A percentile compares a stretch with the other conserved stretches of the same genome.
These are phyloP conservation scores for Apogon hyalosoma DNA, from an alignment of 2,797 vertebrate genomes.

Conservation along the genomic window DNA sequence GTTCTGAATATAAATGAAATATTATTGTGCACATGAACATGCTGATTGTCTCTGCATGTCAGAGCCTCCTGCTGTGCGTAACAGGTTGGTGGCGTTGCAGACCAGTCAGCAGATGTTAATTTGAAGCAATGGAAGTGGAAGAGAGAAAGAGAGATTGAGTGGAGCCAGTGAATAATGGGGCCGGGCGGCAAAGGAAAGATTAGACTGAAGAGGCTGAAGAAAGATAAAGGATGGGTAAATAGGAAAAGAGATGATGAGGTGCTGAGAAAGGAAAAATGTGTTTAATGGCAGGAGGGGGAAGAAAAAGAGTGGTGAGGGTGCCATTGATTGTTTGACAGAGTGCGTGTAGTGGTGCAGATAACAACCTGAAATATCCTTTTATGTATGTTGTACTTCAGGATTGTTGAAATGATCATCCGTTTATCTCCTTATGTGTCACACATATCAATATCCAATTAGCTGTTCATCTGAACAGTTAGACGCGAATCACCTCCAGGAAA, in stretches of 20 bases:
- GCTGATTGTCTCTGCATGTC: constrained; percentile 50
- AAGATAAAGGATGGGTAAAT: constrained; percentile 60
- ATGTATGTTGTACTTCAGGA: no score
- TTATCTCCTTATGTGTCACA: no score
- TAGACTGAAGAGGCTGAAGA: constrained; percentile 49
- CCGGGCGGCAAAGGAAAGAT: constrained; percentile 47
- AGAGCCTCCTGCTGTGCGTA: constrained; percentile 46
- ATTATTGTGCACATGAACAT: constrained; percentile 56
- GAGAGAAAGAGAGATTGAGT: constrained; percentile 31
- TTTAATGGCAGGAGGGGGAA: constrained; percentile 20
- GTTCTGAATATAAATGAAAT: constrained; percentile 56
- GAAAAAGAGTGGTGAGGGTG: constrained; percentile 13
- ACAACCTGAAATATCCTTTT: no score
- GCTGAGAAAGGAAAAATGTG: constrained; percentile 47
- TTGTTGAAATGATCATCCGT: no score
- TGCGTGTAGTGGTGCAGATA: constrained; percentile 3
- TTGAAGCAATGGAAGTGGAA: constrained; percentile 54
- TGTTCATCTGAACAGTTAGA: no score
- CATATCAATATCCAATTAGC: no score
- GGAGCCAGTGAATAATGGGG: constrained; percentile 52
- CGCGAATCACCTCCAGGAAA: no score
- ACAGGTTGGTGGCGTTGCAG: constrained; percentile 64
- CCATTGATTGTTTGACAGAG: constrained; percentile 26
- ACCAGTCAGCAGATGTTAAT: constrained; percentile 72
- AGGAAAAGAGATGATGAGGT: constrained; percentile 55